These are phyloP conservation scores for Zaprionus gabonicus DNA, from an alignment of 1,140 invertebrate genomes.

Conservation along the genomic window DNA sequence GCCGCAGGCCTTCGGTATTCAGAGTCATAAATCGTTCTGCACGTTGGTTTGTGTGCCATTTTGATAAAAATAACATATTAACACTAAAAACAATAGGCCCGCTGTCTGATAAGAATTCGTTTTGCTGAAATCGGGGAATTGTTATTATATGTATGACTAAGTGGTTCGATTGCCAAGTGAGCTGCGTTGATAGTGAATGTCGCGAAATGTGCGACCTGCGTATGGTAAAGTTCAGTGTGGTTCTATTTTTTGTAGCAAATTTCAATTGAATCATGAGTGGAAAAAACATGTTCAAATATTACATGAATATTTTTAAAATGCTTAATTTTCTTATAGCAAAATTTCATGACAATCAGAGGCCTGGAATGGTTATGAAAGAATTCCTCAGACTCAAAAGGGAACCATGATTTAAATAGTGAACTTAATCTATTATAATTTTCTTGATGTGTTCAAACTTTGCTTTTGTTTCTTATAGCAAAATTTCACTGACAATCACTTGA, in stretches of 20 bases:
- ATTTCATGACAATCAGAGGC: no score
- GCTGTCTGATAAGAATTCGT: conserved; percentile 39
- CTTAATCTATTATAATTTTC: neutral
- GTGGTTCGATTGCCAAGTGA: conserved; percentile 38
- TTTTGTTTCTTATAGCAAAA: neutral
- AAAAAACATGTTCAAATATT: neutral
- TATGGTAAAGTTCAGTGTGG: no score
- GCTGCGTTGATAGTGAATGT: neutral
- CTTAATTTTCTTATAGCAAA: no score
- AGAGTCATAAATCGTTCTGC: conserved; percentile 23
- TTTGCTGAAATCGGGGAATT: conserved; percentile 12
- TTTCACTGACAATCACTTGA: neutral
- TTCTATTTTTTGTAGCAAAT: neutral
- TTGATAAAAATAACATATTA: conserved; percentile 55
- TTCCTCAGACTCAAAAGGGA: no score
- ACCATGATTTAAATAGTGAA: neutral
- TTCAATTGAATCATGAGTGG: neutral
- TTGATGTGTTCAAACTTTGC: neutral
- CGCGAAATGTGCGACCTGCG: neutral
- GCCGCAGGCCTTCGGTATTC: conserved; percentile 23
- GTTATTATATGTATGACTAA: conserved; percentile 63
- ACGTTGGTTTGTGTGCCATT: conserved; percentile 69
- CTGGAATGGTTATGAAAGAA: no score
- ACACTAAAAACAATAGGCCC: conserved; percentile 27
- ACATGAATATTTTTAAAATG: neutral